phyloP scores from a whole-genome alignment of 1,140 invertebrate species.

The Scaptomyza hsui region DNA sequence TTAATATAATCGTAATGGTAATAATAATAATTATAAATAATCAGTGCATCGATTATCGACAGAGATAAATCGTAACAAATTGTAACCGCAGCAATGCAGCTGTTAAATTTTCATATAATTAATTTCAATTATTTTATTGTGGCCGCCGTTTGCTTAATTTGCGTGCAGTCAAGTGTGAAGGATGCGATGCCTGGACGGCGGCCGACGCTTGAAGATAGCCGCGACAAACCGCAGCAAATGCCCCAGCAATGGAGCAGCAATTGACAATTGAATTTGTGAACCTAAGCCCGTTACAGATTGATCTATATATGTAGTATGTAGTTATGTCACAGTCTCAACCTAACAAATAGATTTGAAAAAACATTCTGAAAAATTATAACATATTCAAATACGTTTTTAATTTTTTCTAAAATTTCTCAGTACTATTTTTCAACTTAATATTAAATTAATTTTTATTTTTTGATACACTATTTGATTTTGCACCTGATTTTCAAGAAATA shows the following conservation, averaged over 20 bases:
- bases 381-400: too few species aligned
- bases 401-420: too few species aligned
- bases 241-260: slow-evolving; percentile 41
- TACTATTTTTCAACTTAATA: too few species aligned
- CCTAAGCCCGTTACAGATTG: neutral
- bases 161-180: slow-evolving; percentile 77
- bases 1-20: slow-evolving; percentile 24
- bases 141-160: slow-evolving; percentile 75
- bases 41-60: slow-evolving; percentile 59
- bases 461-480: too few species aligned
- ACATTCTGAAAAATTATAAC: neutral
- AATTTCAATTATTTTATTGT: slow-evolving; percentile 82
- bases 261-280: slow-evolving; percentile 5
- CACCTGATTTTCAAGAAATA: too few species aligned
- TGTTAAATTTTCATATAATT: slow-evolving; percentile 77
- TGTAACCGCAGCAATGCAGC: slow-evolving; percentile 73
- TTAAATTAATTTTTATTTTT: too few species aligned
- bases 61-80: slow-evolving; percentile 64
- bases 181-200: slow-evolving; percentile 69
- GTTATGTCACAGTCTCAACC: neutral
- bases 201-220: slow-evolving; percentile 70
- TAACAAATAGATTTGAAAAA: too few species aligned
- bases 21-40: slow-evolving; percentile 16
- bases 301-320: neutral
- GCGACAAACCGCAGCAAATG: slow-evolving; percentile 54